Base-by-base conservation (phyloP, 2,888 invertebrate genomes). In the Portevinia maculata region DNA sequence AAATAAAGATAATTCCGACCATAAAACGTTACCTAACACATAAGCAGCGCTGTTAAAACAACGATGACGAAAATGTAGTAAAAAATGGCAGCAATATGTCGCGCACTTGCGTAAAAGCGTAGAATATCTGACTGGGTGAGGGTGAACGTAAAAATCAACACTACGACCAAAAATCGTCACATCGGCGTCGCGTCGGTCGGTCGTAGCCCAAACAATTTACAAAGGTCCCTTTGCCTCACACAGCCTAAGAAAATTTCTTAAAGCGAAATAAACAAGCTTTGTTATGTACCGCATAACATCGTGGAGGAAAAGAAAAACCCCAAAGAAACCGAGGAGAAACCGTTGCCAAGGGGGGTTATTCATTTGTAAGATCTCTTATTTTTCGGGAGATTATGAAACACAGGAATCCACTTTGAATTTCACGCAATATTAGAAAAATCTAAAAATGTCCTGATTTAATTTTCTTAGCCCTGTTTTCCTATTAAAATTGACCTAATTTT, bases 31-130 rank as follows among this genome's bases (percentile, higher is more conserved):
- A 69, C 46, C 8, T 37, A 55, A 69, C 46, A 41, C 76, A 32
- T 44, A 74, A 74, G 46, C 62, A 19, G 44, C 30, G 21, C 19
- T 11, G 34, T 52, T 28, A 44, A 5, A 64, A 28, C 37, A 64
- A 48, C 52, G 17, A 52, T 28, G 37, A 59, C 52, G 46, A 70
- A 32, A 55, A 19, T 62, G 62, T 69, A 34, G 21, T 46, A 17
- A 30, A 39, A 41, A 69, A 64, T 75, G 79, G 79, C 79, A 69
- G 75, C 79, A 69, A 52, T 50, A 62, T 75, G 74, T 74, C 79
- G 69, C 48, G 74, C 55, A 74, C 62, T 62, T 79, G 34, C 55
- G 46, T 55, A 52, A 57, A 44, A 32, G n/a, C 59, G 9, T 3
- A 69, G 13, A 17, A 48, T 34, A 19, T 28, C 41, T 48, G 24